These are phyloP conservation scores for Lanius ludovicianus DNA, from an alignment of 2,113 vertebrate species.

Conservation along the genomic window DNA sequence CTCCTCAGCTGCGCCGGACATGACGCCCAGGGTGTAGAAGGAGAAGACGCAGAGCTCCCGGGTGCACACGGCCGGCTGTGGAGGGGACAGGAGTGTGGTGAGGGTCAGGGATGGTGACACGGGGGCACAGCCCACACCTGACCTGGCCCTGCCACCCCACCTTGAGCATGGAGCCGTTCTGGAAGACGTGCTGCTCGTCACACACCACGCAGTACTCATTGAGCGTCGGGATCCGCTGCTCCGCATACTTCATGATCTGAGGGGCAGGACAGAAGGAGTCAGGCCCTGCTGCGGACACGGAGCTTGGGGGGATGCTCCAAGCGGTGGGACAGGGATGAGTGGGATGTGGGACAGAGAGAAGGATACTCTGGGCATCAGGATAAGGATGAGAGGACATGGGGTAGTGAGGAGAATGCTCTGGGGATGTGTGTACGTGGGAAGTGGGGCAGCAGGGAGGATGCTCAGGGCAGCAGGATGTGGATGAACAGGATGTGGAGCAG, in stretches of 20 bases:
- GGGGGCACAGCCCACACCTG: fast-evolving
- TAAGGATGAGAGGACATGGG: neutral
- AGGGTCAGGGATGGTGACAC: fast-evolving
- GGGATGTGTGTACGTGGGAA: fast-evolving
- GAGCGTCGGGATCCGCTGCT: slow-evolving; percentile 95
- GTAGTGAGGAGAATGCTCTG: neutral
- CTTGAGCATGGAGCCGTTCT: slow-evolving; percentile 99
- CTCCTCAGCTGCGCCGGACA: slow-evolving; percentile 97
- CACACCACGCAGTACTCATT: slow-evolving; percentile 99
- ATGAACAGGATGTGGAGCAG: neutral
- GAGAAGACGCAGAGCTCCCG: slow-evolving; percentile 97
- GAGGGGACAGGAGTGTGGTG: neutral
- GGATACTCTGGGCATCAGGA: neutral
- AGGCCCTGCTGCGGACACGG: fast-evolving
- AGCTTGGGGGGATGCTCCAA: neutral
- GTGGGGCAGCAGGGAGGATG: neutral
- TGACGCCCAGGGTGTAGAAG: slow-evolving; percentile 97
- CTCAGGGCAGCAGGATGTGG: neutral
- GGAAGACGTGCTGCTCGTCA: slow-evolving; percentile 98
- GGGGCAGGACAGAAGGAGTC: neutral
- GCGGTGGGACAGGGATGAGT: neutral
- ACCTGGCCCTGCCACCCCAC: slow-evolving; percentile 29
- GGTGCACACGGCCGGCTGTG: slow-evolving; percentile 94
- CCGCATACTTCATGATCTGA: slow-evolving; percentile 99
- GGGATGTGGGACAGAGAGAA: fast-evolving